phyloP scores from a whole-genome alignment of 2,113 vertebrate species.

The Anguilla japonica region DNA sequence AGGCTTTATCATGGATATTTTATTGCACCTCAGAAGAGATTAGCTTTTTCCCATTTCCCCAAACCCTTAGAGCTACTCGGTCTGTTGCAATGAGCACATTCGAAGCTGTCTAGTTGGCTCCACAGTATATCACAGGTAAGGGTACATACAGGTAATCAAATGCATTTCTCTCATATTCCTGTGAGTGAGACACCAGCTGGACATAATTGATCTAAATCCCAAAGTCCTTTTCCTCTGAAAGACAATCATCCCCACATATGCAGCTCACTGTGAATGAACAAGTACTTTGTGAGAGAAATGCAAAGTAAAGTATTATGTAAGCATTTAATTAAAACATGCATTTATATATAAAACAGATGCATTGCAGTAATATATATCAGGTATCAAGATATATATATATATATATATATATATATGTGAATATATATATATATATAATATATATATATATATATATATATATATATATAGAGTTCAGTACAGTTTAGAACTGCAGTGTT shows the following conservation, averaged over 20 bases:
- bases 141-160: not conserved
- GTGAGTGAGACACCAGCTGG: not conserved
- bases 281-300: not conserved
- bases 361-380: too few species aligned
- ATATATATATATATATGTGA: too few species aligned
- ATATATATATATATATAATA: too few species aligned
- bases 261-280: not conserved
- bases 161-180: not conserved
- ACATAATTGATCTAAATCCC: not conserved
- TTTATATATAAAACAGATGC: not conserved
- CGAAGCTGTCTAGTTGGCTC: not conserved
- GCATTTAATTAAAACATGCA: not conserved
- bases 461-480: too few species aligned
- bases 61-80: not conserved
- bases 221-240: not conserved
- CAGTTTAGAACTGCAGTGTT: too few species aligned
- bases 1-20: not conserved
- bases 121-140: not conserved
- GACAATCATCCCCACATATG: constrained; percentile 10
- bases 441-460: too few species aligned
- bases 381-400: too few species aligned
- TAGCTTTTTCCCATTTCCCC: not conserved
- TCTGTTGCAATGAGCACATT: not conserved
- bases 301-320: not conserved
- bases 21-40: not conserved